Conservation (phyloP, 2,797 vertebrate species). For the Champsocephalus esox region DNA sequence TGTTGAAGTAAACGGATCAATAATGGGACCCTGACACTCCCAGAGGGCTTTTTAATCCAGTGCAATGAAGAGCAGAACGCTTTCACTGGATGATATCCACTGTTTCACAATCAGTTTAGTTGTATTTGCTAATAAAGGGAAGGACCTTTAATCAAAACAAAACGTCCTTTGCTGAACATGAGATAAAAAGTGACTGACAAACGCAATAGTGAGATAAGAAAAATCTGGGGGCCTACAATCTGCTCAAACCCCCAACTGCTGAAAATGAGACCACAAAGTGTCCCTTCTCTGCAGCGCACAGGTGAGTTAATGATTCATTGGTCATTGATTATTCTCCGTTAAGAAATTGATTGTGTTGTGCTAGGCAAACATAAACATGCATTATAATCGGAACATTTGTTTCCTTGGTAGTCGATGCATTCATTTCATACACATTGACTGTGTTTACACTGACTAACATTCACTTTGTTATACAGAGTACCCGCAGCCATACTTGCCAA, state of each 20-base stretch:
- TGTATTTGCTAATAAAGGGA: not conserved
- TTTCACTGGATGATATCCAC: not conserved
- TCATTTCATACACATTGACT: not conserved
- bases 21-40: not conserved
- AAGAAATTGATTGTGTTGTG: not conserved
- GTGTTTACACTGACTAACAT: not conserved
- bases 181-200: not conserved
- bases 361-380: not conserved
- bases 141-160: not conserved
- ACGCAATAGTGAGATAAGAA: not conserved
- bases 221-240: not conserved
- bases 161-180: not conserved
- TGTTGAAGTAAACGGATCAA: not conserved
- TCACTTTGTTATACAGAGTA: not conserved
- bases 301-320: constrained; percentile 29
- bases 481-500: not conserved
- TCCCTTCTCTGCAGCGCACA: not conserved
- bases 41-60: not conserved
- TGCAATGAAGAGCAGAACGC: not conserved
- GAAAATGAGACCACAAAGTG: not conserved
- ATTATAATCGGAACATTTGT: not conserved
- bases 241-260: not conserved
- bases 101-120: not conserved
- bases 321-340: constrained; percentile 15
- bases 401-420: not conserved